phyloP scores from a whole-genome alignment of 23 tunicate genomes.

The Diplosoma virens region DNA sequence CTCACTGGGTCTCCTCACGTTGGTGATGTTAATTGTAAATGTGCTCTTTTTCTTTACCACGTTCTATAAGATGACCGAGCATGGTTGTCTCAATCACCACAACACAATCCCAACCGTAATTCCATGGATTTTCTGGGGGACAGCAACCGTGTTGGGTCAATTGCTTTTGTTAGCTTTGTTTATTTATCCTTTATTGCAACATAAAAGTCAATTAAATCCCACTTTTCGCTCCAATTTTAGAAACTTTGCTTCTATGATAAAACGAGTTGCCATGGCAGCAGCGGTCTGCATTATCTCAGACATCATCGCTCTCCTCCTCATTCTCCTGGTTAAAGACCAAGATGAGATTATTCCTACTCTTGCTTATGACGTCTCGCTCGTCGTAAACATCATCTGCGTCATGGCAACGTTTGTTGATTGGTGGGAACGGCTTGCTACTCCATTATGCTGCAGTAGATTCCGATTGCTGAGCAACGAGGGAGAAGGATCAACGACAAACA shows the following conservation, averaged over 20 bases:
- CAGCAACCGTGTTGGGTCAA: constrained; percentile 32
- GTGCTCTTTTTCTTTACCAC: constrained; percentile 33
- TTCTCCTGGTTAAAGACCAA: constrained; percentile 32
- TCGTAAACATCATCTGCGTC: constrained; percentile 36
- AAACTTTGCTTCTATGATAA: constrained; percentile 26
- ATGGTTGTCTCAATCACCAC: constrained; percentile 16
- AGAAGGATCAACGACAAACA: too few relatives aligned
- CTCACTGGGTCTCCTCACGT: constrained; percentile 15
- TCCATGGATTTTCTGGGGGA: constrained; percentile 36
- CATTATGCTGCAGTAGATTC: constrained; percentile 4
- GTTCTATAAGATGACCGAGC: constrained; percentile 13
- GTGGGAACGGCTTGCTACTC: constrained; percentile 15
- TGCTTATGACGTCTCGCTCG: constrained; percentile 18
- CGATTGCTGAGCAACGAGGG: too few relatives aligned
- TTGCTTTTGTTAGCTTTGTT: constrained; percentile 19
- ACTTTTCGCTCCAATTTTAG: not conserved
- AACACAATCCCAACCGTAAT: constrained; percentile 16
- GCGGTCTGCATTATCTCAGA: constrained; percentile 30
- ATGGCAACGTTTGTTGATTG: constrained; percentile 44
- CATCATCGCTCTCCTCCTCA: constrained; percentile 13
- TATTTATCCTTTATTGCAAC: constrained; percentile 37
- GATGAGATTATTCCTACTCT: constrained; percentile 38
- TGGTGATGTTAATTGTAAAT: constrained; percentile 34
- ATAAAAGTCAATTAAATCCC: not conserved
- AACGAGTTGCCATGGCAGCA: constrained; percentile 32